Conservation (phyloP, 2,888 invertebrate species). For the Prosapia bicincta region DNA sequence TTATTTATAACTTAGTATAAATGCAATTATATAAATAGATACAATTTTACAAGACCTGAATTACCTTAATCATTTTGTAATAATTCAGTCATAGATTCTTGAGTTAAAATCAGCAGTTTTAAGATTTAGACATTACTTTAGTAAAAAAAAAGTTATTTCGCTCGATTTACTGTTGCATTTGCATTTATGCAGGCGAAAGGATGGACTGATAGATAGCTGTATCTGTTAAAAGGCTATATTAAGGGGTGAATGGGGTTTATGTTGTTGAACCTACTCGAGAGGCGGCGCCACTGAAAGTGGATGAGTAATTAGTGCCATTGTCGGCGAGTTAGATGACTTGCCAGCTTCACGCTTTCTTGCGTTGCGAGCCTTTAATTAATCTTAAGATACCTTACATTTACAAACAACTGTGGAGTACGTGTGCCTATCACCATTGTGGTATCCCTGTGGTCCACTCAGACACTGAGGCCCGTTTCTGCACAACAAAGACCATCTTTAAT, state of each 20-base stretch:
- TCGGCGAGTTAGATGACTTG: not conserved
- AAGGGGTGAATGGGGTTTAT: not conserved
- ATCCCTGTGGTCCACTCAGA: not conserved
- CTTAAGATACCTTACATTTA: not conserved
- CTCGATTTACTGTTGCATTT: no score
- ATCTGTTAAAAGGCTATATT: no score
- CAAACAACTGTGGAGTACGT: not conserved
- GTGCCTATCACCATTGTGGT: not conserved
- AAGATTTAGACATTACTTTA: no score
- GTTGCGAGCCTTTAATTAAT: not conserved
- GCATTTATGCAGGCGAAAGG: no score
- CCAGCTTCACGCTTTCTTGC: not conserved
- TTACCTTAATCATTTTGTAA: no score
- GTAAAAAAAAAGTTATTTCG: no score
- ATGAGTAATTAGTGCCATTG: not conserved
- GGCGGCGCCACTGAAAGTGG: not conserved
- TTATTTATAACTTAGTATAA: no score
- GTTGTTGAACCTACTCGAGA: not conserved
- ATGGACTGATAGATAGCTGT: no score
- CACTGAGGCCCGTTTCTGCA: not conserved
- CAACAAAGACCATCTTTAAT: not conserved
- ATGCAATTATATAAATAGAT: no score
- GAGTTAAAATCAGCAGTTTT: no score
- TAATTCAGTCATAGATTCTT: no score
- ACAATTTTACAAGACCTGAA: no score